A percentile compares a stretch with the other conserved stretches of the same genome.
Evolutionary conservation across 2,113 vertebrate species (phyloP).

Genomic region (Ophthalmotilapia sp.): DNA sequence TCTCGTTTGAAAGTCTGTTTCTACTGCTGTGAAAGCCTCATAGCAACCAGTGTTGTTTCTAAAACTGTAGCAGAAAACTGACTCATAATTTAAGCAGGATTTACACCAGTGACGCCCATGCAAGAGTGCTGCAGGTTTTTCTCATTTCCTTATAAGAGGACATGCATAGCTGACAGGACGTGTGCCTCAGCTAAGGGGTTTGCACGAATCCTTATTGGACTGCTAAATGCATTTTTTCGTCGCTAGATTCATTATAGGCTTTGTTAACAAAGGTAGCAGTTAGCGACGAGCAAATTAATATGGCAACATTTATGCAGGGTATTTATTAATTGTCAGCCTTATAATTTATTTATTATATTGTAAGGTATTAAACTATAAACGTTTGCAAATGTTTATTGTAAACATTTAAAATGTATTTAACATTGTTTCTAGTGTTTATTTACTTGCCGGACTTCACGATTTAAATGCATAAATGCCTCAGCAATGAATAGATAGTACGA

Average conservation of each 20-base stretch:
- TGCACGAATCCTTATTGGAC: not conserved
- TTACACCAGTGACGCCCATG: not conserved
- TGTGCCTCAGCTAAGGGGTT: not conserved
- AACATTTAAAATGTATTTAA: not conserved
- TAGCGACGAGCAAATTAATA: not conserved
- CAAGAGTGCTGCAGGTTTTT: not conserved
- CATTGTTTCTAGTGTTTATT: not conserved
- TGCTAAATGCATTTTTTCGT: not conserved
- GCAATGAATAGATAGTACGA: not conserved
- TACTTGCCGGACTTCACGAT: not conserved
- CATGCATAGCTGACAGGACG: not conserved
- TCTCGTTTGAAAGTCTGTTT: not conserved
- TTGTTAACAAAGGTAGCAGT: not conserved
- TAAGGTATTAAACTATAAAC: not conserved
- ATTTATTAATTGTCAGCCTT: not conserved
- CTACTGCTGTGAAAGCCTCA: not conserved
- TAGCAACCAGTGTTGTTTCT: not conserved
- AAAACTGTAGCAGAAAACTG: not conserved
- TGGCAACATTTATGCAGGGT: not conserved
- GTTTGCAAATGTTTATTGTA: not conserved
- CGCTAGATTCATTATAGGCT: not conserved
- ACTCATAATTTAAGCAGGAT: not conserved
- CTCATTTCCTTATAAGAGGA: conserved; percentile 8
- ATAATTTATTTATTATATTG: not conserved
- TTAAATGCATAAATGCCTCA: not conserved